Evolutionary conservation across 1,140 invertebrate genomes (phyloP).

Genomic region (Zaprionus kolodkinae): DNA sequence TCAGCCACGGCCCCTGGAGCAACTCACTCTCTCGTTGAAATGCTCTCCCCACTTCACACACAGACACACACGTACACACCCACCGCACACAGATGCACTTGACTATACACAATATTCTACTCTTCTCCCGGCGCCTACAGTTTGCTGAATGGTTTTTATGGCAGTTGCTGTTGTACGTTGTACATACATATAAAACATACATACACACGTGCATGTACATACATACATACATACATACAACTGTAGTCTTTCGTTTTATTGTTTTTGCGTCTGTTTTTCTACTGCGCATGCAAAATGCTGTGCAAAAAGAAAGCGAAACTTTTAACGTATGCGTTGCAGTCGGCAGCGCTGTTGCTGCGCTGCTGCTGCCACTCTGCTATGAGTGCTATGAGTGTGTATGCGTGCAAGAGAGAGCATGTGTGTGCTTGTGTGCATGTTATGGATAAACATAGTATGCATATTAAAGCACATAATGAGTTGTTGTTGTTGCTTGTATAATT

Average conservation of each 20-base stretch:
- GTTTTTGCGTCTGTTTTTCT: constrained; percentile 56
- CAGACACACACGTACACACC: neutral
- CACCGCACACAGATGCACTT: constrained; percentile 9
- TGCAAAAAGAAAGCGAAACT: constrained; percentile 82
- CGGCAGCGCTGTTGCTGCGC: constrained; percentile 24
- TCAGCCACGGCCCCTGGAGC: constrained; percentile 24
- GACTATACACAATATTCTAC: constrained; percentile 25
- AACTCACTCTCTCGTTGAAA: constrained; percentile 32
- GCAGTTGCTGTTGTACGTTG: constrained; percentile 20
- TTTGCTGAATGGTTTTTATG: constrained; percentile 32
- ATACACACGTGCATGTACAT: constrained; percentile 9
- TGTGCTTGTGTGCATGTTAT: constrained; percentile 6
- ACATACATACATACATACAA: neutral
- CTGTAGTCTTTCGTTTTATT: constrained; percentile 43
- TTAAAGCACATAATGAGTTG: constrained; percentile 58
- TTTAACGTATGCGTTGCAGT: constrained; percentile 54
- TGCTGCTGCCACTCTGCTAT: neutral
- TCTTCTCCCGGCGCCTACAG: constrained; percentile 30
- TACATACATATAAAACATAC: constrained; percentile 21
- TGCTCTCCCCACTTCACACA: constrained; percentile 13
- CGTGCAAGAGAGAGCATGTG: constrained; percentile 8
- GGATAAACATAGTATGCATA: constrained; percentile 25
- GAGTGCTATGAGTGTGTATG: constrained; percentile 15
- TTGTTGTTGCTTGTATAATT: constrained; percentile 54
- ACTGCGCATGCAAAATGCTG: constrained; percentile 81